A percentile compares a stretch with the other conserved stretches of the same genome.
These are phyloP conservation scores for Xestia rhomboidea DNA, from an alignment of 2,888 invertebrate genomes.

Conservation along the genomic window DNA sequence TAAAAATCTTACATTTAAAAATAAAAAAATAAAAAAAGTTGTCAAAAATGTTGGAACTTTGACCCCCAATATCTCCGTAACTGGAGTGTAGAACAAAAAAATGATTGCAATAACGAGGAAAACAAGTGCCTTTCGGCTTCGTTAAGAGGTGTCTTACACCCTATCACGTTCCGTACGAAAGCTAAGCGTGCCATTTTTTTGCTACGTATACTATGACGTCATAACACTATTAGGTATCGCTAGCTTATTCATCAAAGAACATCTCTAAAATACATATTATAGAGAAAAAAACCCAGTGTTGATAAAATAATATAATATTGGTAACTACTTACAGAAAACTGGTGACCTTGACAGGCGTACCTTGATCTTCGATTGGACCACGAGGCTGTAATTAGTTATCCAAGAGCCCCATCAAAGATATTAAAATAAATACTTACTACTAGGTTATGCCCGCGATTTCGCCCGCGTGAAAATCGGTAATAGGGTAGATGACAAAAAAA, in stretches of 20 bases:
- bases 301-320: neutral
- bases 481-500: too few species aligned
- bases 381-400: neutral
- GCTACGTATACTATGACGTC: too few species aligned
- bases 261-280: neutral
- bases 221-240: neutral
- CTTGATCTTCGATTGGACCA: neutral
- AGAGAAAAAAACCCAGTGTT: neutral
- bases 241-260: neutral
- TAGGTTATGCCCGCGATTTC: neutral
- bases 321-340: neutral
- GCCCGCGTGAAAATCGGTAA: neutral
- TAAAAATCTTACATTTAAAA: too few species aligned
- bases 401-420: neutral
- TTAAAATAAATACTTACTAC: neutral
- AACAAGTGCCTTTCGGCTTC: too few species aligned
- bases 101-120: too few species aligned
- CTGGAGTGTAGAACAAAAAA: too few species aligned
- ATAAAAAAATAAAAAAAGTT: too few species aligned
- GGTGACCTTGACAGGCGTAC: neutral
- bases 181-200: too few species aligned
- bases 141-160: too few species aligned
- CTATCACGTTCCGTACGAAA: too few species aligned
- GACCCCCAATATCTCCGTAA: too few species aligned
- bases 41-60: too few species aligned